phyloP scores from a whole-genome alignment of 2,113 vertebrate species.

The Calonectris borealis region DNA sequence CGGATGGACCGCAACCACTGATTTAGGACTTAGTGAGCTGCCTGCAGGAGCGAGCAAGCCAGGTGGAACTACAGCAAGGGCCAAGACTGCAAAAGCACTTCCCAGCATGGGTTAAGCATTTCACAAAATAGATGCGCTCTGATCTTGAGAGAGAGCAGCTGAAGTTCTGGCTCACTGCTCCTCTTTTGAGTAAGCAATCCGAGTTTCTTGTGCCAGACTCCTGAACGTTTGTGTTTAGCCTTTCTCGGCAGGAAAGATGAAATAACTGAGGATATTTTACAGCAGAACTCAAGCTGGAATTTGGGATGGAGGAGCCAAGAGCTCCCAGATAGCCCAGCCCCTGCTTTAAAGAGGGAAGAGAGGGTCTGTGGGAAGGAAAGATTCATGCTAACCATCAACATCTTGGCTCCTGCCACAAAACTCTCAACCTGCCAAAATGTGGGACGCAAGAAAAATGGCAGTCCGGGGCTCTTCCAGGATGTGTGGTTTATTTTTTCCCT shows the following conservation, averaged over 20 bases:
- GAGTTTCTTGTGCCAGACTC: constrained; percentile 4
- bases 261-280: background rate
- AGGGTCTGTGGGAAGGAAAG: constrained; percentile 10
- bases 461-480: background rate
- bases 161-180: constrained; percentile 3
- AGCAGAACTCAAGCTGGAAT: constrained; percentile 12
- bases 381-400: background rate
- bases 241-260: constrained; percentile 25
- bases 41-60: background rate
- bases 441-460: constrained; percentile 12
- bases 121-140: background rate
- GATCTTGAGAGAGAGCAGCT: constrained; percentile 15
- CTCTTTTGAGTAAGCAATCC: background rate
- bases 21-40: background rate
- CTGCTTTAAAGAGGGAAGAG: background rate
- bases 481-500: constrained; percentile 26
- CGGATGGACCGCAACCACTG: fast-evolving
- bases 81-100: background rate
- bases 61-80: background rate
- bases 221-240: background rate
- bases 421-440: constrained; percentile 24
- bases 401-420: background rate
- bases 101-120: background rate
- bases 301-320: background rate
- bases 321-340: background rate